Base-by-base conservation (phyloP, 2,797 vertebrate genomes). In the Bradypodion pumilum region DNA sequence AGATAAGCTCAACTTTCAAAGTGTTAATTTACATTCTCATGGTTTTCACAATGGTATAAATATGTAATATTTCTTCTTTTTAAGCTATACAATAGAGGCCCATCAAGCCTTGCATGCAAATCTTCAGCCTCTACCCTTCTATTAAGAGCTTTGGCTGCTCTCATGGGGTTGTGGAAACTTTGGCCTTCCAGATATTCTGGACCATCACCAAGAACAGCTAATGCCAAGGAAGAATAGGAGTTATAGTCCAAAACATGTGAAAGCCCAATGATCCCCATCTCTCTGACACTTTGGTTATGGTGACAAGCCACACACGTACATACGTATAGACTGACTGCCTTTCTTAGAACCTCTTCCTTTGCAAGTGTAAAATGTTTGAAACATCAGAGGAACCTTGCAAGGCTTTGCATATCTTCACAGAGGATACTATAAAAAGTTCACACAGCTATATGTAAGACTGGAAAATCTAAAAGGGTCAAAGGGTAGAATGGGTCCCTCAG, bases 81-180 rank as follows among this genome's bases (percentile, higher is more conserved):
- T 74, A 74, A 25, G 78, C 69, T 90, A 75, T 80, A 89, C 56
- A 87, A 88, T 88, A 92, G 72, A 81, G 68, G 88, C 79, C 32
- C n/a, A 72, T 63, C 77, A 81, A 0, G 9, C 84, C 90, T 82
- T 4, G 85, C 74, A 78, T 78, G 69, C 49, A 84, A 87, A 87
- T 83, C 88, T 89, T 87, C 87, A 89, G 90, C 6, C 16, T 35
- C 8, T 16, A 3, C 81, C 89, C 80, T 4, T 35, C 52, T 42
- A 42, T 75, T 89, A 89, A 78, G 49, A 73, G 82, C 86, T 62
- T 59, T 73, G 63, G 65, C n/a, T 80, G 78, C 80, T 72, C 74
- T 70, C 56, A 8, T 19, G 42, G 74, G 83, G 23, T 4, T 40
- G n/a, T 12, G n/a, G 82, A 68, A 21, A 35, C 37, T 70, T 5